Base-by-base conservation (phyloP, 2,797 vertebrate species). In the Sparidentex hasta region DNA sequence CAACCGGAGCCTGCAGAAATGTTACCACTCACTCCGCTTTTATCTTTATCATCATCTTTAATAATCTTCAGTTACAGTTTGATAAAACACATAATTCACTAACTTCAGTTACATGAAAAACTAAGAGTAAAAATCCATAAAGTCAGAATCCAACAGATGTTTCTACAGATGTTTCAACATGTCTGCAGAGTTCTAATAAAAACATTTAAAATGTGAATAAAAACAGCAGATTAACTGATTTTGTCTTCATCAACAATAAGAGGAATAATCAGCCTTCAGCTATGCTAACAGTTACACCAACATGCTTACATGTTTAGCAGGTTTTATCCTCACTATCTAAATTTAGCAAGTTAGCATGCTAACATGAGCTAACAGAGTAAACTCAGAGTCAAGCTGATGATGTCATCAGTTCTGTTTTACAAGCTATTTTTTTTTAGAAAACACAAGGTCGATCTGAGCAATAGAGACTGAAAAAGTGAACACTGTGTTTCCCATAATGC, bases 401-500 rank as follows among this genome's bases (percentile, higher is more conserved):
- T 44, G 13, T 43, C 58, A 4, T 8, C 16, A 17, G 38, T 17
- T 20, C 18, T 48, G 18, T 5, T 33, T 33, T 33, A 33, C 33
- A 7, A 33, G 7, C 33, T 33, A 7, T 27, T 27, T 27, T 27
- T 27, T 27, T 27, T 27, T 27, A 27, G 27, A 27, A 25, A 25
- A 27, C 27, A 27, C 27, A 27, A 27, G 27, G 27, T 27, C 27
- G 3, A 27, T 33, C 29, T 33, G 29, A 33, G 29, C 29, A 33
- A 6, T 6, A 33, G 29, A 33, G 29, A 33, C 29, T 33, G 29
- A 33, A 33, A 33, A 5, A 33, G 29, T 51, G 2, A 0, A 43
- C 0, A 23, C 29, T 55, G 70, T 59, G 70, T 69, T 65, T 81
- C 50, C 71, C 76, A 85, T 27, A 29, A 86, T 81, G 29, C 71